Evolutionary conservation across 92 coral and sea anemone species (phyloP), one percentile per base, ranked within the genome.

Genomic region (Palythoa grandis): DNA sequence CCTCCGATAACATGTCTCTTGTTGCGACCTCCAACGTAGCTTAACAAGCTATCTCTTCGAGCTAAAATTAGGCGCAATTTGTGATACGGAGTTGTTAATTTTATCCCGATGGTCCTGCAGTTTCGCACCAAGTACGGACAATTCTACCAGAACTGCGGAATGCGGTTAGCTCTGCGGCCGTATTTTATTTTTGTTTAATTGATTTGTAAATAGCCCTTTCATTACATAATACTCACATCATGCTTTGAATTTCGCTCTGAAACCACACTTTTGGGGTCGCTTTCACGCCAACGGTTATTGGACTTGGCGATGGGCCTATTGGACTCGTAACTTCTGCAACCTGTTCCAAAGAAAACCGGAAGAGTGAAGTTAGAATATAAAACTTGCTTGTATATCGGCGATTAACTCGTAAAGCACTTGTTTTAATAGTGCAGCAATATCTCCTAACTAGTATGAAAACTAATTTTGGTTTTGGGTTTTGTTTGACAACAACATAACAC

Each of bases 231-330:
- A 97, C 99, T 97, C 88, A 97, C 99, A 97, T 97, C 99, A 97
- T 97, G 68, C 95, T 95, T 71, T 89, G 92, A 35, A 97, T 97
- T 88, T 97, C 99, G 78, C 87, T 88, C 83, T 97, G 99, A 88
- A 97, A 97, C 96, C 99, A 97, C 52, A 95, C 87, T 87, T 97
- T 97, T 17, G 97, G 93, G 70, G 78, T 72, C 69, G 82, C 87
- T 88, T 90, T 95, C 43, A 91, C 37, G 52, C 88, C 90, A 82
- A 88, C 84, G 91, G 82, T 89, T 53, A 92, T 89, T 39, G 99
- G 91, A 80, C 94, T 91, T 63, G 95, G 95, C 9, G 97, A 87
- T 15, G 94, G 90, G 73, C 94, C 90, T 50, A 92, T 88, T 47
- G 98, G 91, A 72, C 91, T 87, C 24, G 87, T 84, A 83, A 74